phyloP scores from a whole-genome alignment of 1,140 invertebrate species.

The Lanistes nyassanus region DNA sequence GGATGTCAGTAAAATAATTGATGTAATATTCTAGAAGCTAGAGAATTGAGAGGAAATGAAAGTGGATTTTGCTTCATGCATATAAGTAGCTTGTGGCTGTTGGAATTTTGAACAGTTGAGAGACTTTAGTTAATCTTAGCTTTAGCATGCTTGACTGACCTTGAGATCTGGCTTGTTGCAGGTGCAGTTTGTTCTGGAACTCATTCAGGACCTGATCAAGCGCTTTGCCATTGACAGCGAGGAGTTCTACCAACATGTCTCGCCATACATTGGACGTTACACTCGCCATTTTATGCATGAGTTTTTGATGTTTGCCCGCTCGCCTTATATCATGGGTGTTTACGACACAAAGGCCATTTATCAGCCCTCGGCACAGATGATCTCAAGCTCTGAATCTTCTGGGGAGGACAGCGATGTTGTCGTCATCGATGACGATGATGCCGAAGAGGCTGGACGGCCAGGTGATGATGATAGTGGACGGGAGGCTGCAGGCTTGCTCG shows the following conservation, averaged over 20 bases:
- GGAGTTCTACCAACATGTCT: slow-evolving; percentile 74
- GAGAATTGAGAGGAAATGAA: no score
- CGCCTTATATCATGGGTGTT: slow-evolving; percentile 84
- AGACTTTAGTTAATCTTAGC: no score
- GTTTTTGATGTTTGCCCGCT: slow-evolving; percentile 85
- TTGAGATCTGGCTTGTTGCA: slow-evolving; percentile 64
- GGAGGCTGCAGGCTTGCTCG: not conserved
- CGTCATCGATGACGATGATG: slow-evolving; percentile 27
- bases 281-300: slow-evolving; percentile 87
- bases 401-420: slow-evolving; percentile 45
- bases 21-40: no score
- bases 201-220: slow-evolving; percentile 78
- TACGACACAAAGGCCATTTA: slow-evolving; percentile 68
- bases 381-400: slow-evolving; percentile 36
- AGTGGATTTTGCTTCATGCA: no score
- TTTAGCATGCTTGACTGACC: no score
- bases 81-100: no score
- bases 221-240: slow-evolving; percentile 78
- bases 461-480: not conserved
- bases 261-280: slow-evolving; percentile 61
- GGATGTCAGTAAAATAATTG: no score
- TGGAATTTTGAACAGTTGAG: no score
- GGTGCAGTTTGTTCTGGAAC: slow-evolving; percentile 73
- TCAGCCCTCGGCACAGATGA: slow-evolving; percentile 38
- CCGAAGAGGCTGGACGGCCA: slow-evolving; percentile 17